Percentiles rank a stretch among this genome's conserved stretches.
phyloP scores from a whole-genome alignment of 1,140 invertebrate species.

The Aricia agestis region DNA sequence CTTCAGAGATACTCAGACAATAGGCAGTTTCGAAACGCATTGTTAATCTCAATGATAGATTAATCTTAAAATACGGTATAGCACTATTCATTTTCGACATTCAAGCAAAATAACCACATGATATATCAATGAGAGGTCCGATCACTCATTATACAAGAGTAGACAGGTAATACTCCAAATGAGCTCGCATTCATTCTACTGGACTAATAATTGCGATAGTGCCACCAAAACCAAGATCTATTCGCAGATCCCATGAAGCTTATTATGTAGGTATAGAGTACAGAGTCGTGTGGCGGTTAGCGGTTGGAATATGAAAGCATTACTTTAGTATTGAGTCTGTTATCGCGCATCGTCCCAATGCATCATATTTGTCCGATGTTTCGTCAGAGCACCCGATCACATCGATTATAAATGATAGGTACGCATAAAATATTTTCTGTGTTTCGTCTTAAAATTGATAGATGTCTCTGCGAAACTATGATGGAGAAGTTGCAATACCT shows the following conservation, averaged over 20 bases:
- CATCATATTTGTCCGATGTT: constrained; percentile 71
- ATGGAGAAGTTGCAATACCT: neutral
- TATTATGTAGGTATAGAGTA: constrained; percentile 23
- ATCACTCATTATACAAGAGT: constrained; percentile 60
- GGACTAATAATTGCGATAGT: constrained; percentile 66
- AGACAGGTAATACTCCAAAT: constrained; percentile 64
- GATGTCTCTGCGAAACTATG: neutral
- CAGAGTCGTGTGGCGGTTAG: constrained; percentile 24
- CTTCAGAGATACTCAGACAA: neutral
- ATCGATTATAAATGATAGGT: constrained; percentile 59
- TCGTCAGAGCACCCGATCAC: constrained; percentile 54
- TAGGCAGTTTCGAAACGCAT: neutral
- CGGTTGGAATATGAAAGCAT: constrained; percentile 21
- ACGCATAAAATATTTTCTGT: constrained; percentile 36
- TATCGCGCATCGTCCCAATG: constrained; percentile 63
- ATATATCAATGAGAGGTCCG: constrained; percentile 45
- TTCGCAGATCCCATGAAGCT: constrained; percentile 19
- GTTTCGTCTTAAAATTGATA: constrained; percentile 29
- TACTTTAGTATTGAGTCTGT: constrained; percentile 43
- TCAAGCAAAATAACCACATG: constrained; percentile 40
- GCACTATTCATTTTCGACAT: constrained; percentile 34
- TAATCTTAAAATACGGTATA: constrained; percentile 16
- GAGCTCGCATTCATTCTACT: constrained; percentile 66
- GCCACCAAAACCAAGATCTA: constrained; percentile 26
- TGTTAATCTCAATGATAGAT: constrained; percentile 16